phyloP scores from a whole-genome alignment of 2,113 vertebrate genomes.

The Proterorhinus semilunaris region DNA sequence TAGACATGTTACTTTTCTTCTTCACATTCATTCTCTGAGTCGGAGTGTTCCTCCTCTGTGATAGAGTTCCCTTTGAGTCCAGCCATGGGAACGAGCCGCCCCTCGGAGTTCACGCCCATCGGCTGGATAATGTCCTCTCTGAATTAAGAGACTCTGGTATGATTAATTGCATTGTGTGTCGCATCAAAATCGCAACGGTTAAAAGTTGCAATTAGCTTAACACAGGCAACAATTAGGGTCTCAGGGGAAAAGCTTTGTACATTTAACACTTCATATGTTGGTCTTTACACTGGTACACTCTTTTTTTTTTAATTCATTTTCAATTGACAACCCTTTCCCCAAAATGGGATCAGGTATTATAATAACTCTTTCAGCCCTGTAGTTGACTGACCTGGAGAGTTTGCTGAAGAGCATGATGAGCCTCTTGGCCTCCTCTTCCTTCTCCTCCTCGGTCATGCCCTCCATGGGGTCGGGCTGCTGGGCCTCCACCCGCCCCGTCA shows the following conservation, averaged over 20 bases:
- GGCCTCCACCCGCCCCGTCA: conserved; percentile 80
- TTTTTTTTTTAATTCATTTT: too few relatives aligned
- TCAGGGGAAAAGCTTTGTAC: too few relatives aligned
- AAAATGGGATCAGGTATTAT: too few relatives aligned
- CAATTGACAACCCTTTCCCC: too few relatives aligned
- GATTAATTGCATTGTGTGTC: not conserved
- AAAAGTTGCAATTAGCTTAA: too few relatives aligned
- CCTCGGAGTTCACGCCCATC: conserved; percentile 65
- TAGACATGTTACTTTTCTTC: conserved; percentile 39
- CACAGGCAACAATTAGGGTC: too few relatives aligned
- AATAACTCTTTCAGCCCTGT: not conserved
- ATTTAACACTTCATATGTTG: too few relatives aligned
- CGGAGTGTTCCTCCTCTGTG: conserved; percentile 43
- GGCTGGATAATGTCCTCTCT: conserved; percentile 69
- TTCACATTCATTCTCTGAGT: conserved; percentile 47
- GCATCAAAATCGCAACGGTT: too few relatives aligned
- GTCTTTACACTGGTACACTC: not conserved
- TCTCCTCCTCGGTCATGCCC: conserved; percentile 82
- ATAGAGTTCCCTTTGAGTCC: conserved; percentile 41
- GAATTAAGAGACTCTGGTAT: not conserved
- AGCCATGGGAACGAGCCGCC: conserved; percentile 60
- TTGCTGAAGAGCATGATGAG: conserved; percentile 78
- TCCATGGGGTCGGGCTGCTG: conserved; percentile 78
- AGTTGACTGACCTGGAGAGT: conserved; percentile 58
- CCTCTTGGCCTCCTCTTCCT: conserved; percentile 77